These are phyloP conservation scores for Apodemia hepburni DNA, from an alignment of 2,888 invertebrate species.

Conservation along the genomic window DNA sequence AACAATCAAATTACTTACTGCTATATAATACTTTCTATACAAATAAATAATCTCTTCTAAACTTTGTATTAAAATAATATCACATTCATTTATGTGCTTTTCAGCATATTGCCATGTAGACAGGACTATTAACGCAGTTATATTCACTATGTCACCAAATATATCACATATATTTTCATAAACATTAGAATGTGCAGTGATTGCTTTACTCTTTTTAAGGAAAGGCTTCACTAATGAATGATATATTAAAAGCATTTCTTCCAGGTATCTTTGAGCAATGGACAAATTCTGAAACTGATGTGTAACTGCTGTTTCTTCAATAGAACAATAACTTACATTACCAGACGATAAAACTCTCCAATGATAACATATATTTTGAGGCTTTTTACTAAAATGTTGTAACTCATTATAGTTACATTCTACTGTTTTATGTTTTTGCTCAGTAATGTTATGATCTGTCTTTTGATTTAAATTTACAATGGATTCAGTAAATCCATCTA, in stretches of 20 bases:
- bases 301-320: slow-evolving; percentile 56
- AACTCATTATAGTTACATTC: slow-evolving; percentile 44
- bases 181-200: slow-evolving; percentile 77
- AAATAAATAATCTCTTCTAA: slow-evolving; percentile 86
- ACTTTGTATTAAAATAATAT: slow-evolving; percentile 84
- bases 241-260: slow-evolving; percentile 83
- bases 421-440: slow-evolving; percentile 43
- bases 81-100: slow-evolving; percentile 82
- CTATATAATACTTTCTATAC: slow-evolving; percentile 85
- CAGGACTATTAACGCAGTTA: slow-evolving; percentile 84
- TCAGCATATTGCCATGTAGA: slow-evolving; percentile 85
- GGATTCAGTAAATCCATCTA: slow-evolving; percentile 64
- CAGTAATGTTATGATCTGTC: slow-evolving; percentile 40
- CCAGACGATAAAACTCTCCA: slow-evolving; percentile 71
- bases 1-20: slow-evolving; percentile 86
- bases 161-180: slow-evolving; percentile 84
- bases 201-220: slow-evolving; percentile 81
- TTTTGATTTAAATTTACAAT: slow-evolving; percentile 62
- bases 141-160: slow-evolving; percentile 84
- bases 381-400: slow-evolving; percentile 51
- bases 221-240: slow-evolving; percentile 82
- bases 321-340: slow-evolving; percentile 68
- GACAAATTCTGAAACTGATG: slow-evolving; percentile 76
- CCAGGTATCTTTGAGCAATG: slow-evolving; percentile 85
- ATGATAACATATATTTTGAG: slow-evolving; percentile 69